These are phyloP conservation scores for Sander lucioperca DNA, from an alignment of 2,113 vertebrate genomes.

Conservation along the genomic window DNA sequence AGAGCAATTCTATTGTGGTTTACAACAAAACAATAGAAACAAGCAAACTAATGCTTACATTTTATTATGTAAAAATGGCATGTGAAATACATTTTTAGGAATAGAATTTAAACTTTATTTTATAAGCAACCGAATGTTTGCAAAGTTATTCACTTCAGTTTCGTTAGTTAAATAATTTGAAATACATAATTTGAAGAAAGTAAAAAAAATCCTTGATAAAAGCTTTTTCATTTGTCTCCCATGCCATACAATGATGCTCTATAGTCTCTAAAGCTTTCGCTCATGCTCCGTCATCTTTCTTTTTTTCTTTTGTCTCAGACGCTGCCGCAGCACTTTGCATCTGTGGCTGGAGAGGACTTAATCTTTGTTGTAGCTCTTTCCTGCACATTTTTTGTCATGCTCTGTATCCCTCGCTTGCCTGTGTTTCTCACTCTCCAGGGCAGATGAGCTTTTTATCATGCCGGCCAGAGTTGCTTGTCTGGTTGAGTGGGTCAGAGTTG, in stretches of 20 bases:
- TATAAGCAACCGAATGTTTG: not conserved
- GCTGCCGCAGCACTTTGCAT: not conserved
- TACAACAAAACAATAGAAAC: not conserved
- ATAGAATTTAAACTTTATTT: not conserved
- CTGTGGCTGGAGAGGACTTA: not conserved
- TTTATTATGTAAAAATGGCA: not conserved
- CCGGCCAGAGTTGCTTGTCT: constrained; percentile 30
- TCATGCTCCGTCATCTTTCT: not conserved
- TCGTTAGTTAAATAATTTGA: not conserved
- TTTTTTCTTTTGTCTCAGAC: not conserved
- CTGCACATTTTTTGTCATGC: not conserved
- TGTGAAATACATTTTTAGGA: not conserved
- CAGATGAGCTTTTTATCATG: constrained; percentile 56
- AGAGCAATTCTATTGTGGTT: not conserved
- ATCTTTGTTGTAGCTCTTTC: constrained; percentile 6
- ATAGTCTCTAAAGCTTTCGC: not conserved
- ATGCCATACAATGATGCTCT: not conserved
- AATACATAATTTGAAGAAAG: not conserved
- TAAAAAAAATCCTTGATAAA: not conserved
- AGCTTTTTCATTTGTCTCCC: not conserved
- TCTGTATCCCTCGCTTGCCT: constrained; percentile 17
- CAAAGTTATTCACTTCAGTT: not conserved
- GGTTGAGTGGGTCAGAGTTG: constrained; percentile 54
- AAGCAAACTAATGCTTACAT: not conserved
- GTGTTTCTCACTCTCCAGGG: constrained; percentile 5